These are phyloP conservation scores for Microplitis manilae DNA, from an alignment of 2,888 invertebrate species.

Conservation along the genomic window DNA sequence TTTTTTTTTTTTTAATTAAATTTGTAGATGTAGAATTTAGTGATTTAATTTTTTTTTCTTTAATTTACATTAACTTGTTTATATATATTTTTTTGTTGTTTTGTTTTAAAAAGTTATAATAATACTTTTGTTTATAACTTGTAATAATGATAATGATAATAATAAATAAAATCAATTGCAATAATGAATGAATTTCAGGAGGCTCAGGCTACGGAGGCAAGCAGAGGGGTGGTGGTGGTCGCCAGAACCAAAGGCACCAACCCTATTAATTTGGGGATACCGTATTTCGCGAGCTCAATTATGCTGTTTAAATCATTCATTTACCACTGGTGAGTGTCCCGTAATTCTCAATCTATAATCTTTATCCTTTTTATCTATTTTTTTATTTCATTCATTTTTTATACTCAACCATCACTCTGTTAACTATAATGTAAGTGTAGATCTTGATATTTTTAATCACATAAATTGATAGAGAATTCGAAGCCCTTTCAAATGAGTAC, in stretches of 20 bases:
- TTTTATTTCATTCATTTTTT: slow-evolving; percentile 38
- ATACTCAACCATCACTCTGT: not conserved
- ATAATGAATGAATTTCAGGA: slow-evolving; percentile 71
- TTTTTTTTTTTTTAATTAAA: too few species aligned
- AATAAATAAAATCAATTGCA: slow-evolving; percentile 54
- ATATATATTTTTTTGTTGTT: not conserved
- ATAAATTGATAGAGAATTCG: too few species aligned
- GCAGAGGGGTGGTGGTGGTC: slow-evolving; percentile 81
- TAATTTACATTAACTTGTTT: too few species aligned
- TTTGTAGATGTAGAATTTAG: too few species aligned
- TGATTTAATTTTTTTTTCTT: slow-evolving; percentile 26
- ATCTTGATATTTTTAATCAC: too few species aligned
- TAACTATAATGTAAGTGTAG: not conserved
- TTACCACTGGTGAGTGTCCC: slow-evolving; percentile 69
- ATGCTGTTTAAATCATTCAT: slow-evolving; percentile 65
- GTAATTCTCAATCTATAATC: slow-evolving; percentile 51
- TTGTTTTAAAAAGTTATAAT: not conserved
- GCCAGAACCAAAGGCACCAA: slow-evolving; percentile 87
- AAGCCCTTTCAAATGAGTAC: too few species aligned
- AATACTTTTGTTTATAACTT: not conserved
- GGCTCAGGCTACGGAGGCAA: slow-evolving; percentile 85
- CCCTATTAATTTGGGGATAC: slow-evolving; percentile 79
- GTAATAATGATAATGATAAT: not conserved
- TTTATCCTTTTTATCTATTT: slow-evolving; percentile 47
- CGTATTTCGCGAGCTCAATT: slow-evolving; percentile 66